These are phyloP conservation scores for Listronotus oregonensis DNA, from an alignment of 1,140 invertebrate species.

Conservation along the genomic window DNA sequence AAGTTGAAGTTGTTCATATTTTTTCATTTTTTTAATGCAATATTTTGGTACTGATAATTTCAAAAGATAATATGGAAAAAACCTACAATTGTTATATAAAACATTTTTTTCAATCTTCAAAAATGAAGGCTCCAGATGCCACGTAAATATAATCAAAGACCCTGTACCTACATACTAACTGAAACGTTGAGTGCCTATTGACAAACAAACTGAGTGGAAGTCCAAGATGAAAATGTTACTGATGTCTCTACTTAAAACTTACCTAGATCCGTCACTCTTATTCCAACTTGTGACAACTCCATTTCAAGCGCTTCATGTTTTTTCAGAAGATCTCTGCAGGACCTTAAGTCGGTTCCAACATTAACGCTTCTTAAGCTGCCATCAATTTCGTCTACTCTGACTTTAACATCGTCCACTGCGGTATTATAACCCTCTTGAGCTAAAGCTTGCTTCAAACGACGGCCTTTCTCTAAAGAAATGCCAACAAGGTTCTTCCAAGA, in stretches of 20 bases:
- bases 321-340: slow-evolving; percentile 86
- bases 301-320: slow-evolving; percentile 84
- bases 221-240: too few species aligned
- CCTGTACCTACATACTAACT: too few species aligned
- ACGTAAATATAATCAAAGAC: too few species aligned
- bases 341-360: slow-evolving; percentile 82
- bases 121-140: too few species aligned
- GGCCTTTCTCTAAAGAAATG: slow-evolving; percentile 81
- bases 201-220: too few species aligned
- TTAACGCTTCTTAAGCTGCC: slow-evolving; percentile 76
- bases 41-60: too few species aligned
- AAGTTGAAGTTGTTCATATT: too few species aligned
- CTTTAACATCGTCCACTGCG: slow-evolving; percentile 77
- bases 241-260: not conserved
- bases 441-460: slow-evolving; percentile 76
- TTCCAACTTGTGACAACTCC: slow-evolving; percentile 78
- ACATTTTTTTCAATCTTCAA: too few species aligned
- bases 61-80: too few species aligned
- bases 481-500: slow-evolving; percentile 74
- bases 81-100: too few species aligned
- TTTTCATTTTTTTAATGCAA: too few species aligned
- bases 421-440: slow-evolving; percentile 80
- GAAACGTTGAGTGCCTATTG: too few species aligned
- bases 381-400: slow-evolving; percentile 81
- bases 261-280: slow-evolving; percentile 73